A percentile compares a stretch with the other conserved stretches of the same genome.
These are phyloP conservation scores for Leptopilina syphax DNA, from an alignment of 2,888 invertebrate species.

Conservation along the genomic window DNA sequence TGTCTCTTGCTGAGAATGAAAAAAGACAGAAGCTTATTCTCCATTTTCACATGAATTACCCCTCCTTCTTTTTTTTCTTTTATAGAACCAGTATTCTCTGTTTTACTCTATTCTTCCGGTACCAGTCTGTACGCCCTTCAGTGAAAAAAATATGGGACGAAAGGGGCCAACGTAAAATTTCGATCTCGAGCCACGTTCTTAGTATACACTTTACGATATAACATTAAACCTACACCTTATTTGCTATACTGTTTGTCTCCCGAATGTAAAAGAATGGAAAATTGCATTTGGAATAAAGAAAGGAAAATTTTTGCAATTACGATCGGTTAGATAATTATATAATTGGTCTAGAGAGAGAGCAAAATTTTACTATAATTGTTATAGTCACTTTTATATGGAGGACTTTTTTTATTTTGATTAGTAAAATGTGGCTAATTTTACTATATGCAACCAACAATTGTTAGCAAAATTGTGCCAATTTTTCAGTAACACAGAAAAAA, in stretches of 20 bases:
- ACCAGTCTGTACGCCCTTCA: background rate
- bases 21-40: background rate
- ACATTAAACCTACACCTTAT: background rate
- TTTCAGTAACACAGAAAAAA: too few relatives aligned
- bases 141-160: constrained; percentile 24
- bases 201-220: constrained; percentile 7
- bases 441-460: too few relatives aligned
- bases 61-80: background rate
- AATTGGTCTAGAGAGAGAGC: too few relatives aligned
- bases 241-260: background rate
- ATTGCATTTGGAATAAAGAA: background rate
- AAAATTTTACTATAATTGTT: too few relatives aligned
- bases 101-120: constrained; percentile 12
- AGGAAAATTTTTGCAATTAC: too few relatives aligned
- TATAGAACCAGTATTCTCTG: constrained; percentile 2
- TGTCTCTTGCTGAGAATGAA: background rate
- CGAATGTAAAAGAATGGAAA: background rate
- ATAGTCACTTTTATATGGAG: too few relatives aligned
- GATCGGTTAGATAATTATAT: too few relatives aligned
- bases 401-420: too few relatives aligned
- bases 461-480: too few relatives aligned
- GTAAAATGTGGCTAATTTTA: too few relatives aligned
- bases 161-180: constrained; percentile 20
- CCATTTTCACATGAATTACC: background rate
- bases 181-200: constrained; percentile 16